Base-by-base conservation (phyloP, 2,797 vertebrate species). In the Alectoris magna region DNA sequence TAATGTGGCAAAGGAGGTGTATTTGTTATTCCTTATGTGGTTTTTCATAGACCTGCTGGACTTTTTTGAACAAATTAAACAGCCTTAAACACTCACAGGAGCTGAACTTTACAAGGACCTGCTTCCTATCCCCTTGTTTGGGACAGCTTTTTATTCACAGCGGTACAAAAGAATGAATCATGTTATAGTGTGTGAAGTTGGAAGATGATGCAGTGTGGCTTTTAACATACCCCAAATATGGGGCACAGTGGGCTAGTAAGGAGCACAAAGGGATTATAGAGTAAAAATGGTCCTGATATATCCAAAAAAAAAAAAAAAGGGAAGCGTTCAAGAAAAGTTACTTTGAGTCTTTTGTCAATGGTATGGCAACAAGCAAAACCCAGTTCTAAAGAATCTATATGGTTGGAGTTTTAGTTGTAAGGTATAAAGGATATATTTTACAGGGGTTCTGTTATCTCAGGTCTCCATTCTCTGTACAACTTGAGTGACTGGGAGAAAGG, bases 341-440 rank as follows among this genome's bases (percentile, higher is more conserved):
- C 95, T 96, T 96, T 96, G 89, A 96, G 91, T 96, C 93, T 93
- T 95, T 94, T 95, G 91, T 95, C 82, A 43, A 1, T 70, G 87
- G 44, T 39, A 68, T 88, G 49, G 60, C 87, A 82, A 58, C 85
- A 88, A 82, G 92, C 85, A 96, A 87, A 93, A 88, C 58, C 26
- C 8, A 8, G 36, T 93, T 96, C 64, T 96, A 51, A 96, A 91
- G 91, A 86, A 73, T 71, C 82, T 43, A 7, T 92, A 48, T 21
- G 8, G 83, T 36, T 94, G 83, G 92, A 19, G 76, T 92, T 95
- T 84, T 82, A 94, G 93, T 92, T 90, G 22, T 23, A 63, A 79
- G 68, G n/a, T 73, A 84, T 81, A 91, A 96, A 96, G 87, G 60
- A 73, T 64, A 2, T 64, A 44, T 91, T 94, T 88, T 71, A 81